phyloP scores from a whole-genome alignment of 2,888 invertebrate genomes.

The Drosophila multiciliata region DNA sequence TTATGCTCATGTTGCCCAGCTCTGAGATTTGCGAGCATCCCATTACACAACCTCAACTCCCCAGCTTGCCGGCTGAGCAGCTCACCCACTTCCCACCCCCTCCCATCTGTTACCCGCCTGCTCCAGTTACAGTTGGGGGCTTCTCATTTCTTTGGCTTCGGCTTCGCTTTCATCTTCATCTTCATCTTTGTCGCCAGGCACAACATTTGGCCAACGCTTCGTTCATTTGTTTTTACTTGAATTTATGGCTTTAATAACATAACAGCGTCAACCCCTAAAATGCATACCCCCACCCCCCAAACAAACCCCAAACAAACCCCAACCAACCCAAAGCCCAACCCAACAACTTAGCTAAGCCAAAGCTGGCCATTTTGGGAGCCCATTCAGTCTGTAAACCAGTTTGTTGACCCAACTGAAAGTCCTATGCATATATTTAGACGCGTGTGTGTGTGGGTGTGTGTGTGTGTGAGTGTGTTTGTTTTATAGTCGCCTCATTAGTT shows the following conservation, averaged over 20 bases:
- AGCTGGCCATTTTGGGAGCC: conserved; percentile 24
- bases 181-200: conserved; percentile 26
- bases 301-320: conserved; percentile 4
- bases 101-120: background rate
- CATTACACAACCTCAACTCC: conserved; percentile 40
- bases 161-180: conserved; percentile 31
- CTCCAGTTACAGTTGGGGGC: conserved; percentile 7
- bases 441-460: conserved; percentile 7
- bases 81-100: background rate
- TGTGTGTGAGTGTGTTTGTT: conserved; percentile 48
- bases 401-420: conserved; percentile 57
- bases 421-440: conserved; percentile 20
- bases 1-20: conserved; percentile 75
- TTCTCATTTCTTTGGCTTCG: background rate
- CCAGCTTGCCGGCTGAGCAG: background rate
- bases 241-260: conserved; percentile 72
- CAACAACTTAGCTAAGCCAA: conserved; percentile 15
- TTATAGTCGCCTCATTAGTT: conserved; percentile 73
- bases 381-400: conserved; percentile 63
- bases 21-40: conserved; percentile 51
- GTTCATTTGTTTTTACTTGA: conserved; percentile 71
- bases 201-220: conserved; percentile 68
- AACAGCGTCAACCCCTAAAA: conserved; percentile 40
- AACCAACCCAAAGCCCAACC: background rate
- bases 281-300: background rate